Conservation (phyloP, 1,140 invertebrate genomes). For the Pristionchus pacificus region DNA sequence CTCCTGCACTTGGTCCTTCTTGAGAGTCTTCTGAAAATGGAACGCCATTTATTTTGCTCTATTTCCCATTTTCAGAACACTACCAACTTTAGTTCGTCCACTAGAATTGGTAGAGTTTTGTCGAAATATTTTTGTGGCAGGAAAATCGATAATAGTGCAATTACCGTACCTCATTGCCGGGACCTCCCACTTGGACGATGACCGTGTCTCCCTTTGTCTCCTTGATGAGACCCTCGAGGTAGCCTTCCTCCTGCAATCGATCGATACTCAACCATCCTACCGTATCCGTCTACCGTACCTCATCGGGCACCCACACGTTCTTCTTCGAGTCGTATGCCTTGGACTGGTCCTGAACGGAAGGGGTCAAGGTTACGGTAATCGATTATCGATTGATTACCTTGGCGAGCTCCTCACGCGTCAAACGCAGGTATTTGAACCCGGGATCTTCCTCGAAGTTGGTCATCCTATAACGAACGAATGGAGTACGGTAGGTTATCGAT, state of each 20-base stretch:
- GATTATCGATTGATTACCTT: no score
- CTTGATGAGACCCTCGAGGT: slow-evolving; percentile 90
- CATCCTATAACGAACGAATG: neutral
- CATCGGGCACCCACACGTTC: slow-evolving; percentile 51
- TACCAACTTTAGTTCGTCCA: no score
- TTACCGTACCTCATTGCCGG: slow-evolving; percentile 28
- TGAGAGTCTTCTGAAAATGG: slow-evolving; percentile 43
- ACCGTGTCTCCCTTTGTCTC: slow-evolving; percentile 92
- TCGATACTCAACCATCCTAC: slow-evolving; percentile 55
- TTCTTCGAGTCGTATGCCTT: slow-evolving; percentile 54
- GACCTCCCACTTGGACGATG: slow-evolving; percentile 23
- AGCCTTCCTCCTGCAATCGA: slow-evolving; percentile 59
- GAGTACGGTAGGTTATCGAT: neutral
- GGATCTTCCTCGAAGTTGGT: neutral
- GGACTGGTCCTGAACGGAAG: slow-evolving; percentile 52
- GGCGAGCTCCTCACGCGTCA: neutral
- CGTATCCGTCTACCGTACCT: slow-evolving; percentile 62
- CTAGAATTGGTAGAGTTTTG: neutral
- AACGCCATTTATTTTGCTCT: no score
- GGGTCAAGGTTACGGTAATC: no score
- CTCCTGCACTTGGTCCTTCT: slow-evolving; percentile 93
- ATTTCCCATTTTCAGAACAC: no score
- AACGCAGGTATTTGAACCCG: neutral
- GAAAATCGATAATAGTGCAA: no score
- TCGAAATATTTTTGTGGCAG: no score